A percentile compares a stretch with the other conserved stretches of the same genome.
These are phyloP conservation scores for Trachurus trachurus DNA, from an alignment of 2,797 vertebrate species.

Conservation along the genomic window DNA sequence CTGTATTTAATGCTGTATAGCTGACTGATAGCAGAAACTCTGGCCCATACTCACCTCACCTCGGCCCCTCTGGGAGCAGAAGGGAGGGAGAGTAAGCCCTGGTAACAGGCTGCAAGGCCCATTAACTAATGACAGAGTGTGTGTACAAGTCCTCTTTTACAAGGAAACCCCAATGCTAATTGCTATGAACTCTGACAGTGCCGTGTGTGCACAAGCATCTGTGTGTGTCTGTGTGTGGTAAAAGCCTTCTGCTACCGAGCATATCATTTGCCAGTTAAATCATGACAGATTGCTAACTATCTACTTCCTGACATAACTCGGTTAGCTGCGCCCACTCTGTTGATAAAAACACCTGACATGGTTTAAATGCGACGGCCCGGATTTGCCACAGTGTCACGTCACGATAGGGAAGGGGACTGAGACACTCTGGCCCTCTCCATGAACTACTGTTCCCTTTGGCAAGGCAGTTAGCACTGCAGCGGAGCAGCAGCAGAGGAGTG, in stretches of 20 bases:
- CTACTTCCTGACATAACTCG: conserved; percentile 23
- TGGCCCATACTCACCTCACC: conserved; percentile 68
- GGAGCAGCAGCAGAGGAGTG: conserved; percentile 28
- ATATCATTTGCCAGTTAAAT: conserved; percentile 60
- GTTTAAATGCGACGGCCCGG: conserved; percentile 20
- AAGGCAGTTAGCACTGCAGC: conserved; percentile 22
- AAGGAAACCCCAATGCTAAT: conserved; percentile 79
- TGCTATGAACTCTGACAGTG: conserved; percentile 71
- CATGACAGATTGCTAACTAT: conserved; percentile 35
- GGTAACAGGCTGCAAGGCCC: conserved; percentile 76
- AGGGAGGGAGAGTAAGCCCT: conserved; percentile 63
- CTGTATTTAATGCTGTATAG: conserved; percentile 69
- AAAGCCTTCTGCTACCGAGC: conserved; percentile 51
- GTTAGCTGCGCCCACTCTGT: conserved; percentile 23
- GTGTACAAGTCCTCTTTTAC: conserved; percentile 70
- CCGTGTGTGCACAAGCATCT: conserved; percentile 36
- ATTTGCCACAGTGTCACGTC: neutral
- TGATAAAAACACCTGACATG: conserved; percentile 38
- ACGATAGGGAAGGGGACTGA: neutral
- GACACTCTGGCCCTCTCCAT: neutral
- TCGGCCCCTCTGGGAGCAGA: conserved; percentile 64
- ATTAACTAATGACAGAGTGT: conserved; percentile 84
- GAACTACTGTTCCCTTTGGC: conserved; percentile 13
- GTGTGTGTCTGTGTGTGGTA: conserved; percentile 45
- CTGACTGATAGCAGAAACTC: conserved; percentile 70